These are phyloP conservation scores for Cochlearius cochlearius DNA, from an alignment of 2,113 vertebrate genomes.

Conservation along the genomic window DNA sequence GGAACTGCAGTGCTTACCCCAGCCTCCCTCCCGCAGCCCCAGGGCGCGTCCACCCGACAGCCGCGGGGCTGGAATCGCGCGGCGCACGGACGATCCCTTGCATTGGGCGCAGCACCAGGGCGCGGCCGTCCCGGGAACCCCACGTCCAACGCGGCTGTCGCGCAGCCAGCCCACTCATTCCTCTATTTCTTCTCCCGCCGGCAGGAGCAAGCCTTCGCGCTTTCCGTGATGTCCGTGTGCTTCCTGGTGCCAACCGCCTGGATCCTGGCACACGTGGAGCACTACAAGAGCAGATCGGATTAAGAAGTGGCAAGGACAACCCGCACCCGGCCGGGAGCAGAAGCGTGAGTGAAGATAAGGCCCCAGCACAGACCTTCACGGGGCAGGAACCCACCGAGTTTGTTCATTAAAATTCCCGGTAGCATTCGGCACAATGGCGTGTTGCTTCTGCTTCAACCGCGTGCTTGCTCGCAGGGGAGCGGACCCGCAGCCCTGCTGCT, in stretches of 20 bases:
- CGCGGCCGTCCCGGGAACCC: accelerated
- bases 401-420: not conserved
- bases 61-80: accelerated
- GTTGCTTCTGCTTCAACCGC: accelerated
- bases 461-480: accelerated
- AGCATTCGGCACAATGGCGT: accelerated
- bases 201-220: constrained; percentile 73
- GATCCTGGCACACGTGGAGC: constrained; percentile 70
- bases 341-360: accelerated
- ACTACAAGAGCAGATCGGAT: constrained; percentile 60
- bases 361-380: not conserved
- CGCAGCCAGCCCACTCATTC: accelerated
- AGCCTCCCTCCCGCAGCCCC: not conserved
- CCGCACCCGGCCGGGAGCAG: accelerated
- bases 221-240: not conserved
- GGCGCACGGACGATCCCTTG: accelerated
- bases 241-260: constrained; percentile 73
- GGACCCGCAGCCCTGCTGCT: accelerated
- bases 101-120: accelerated
- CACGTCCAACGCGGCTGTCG: accelerated
- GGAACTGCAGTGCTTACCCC: not conserved
- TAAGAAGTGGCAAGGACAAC: not conserved
- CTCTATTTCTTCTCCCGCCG: not conserved
- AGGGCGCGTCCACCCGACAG: accelerated
- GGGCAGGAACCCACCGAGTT: accelerated